Percentiles rank a stretch among this genome's conserved stretches.
These are phyloP conservation scores for Cantharis nigra DNA, from an alignment of 2,888 invertebrate genomes.

Conservation along the genomic window DNA sequence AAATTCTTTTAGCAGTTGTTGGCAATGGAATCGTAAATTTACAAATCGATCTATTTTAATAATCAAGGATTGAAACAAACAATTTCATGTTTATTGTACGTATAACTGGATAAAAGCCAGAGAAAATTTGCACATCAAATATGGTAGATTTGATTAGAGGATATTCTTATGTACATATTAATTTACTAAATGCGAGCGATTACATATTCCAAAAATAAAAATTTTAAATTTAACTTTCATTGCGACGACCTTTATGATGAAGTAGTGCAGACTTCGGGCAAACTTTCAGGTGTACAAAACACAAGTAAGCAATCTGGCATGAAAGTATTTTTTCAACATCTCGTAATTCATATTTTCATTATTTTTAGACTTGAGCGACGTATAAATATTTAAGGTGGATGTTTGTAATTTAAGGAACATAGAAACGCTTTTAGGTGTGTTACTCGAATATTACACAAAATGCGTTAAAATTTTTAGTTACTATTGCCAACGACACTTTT, in stretches of 20 bases:
- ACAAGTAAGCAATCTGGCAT: not conserved
- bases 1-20: not conserved
- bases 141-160: not conserved
- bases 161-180: no score
- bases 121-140: slow-evolving; percentile 6
- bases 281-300: not conserved
- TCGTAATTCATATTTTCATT: slow-evolving; percentile 12
- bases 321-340: not conserved
- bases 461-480: not conserved
- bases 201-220: not conserved
- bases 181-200: not conserved
- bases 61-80: slow-evolving; percentile 6
- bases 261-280: not conserved
- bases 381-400: slow-evolving; percentile 9
- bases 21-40: not conserved
- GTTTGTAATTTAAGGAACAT: slow-evolving; percentile 7
- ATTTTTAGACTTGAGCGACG: slow-evolving; percentile 2
- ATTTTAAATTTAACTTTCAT: not conserved
- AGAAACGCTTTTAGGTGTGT: slow-evolving; percentile 3
- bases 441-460: not conserved
- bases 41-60: slow-evolving; percentile 4
- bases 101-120: slow-evolving; percentile 7
- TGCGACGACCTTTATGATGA: not conserved
- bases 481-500: not conserved
- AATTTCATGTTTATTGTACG: slow-evolving; percentile 14